Evolutionary conservation across 2,113 vertebrate genomes (phyloP), one percentile per base, ranked within the genome.

Genomic region (Rhagologus leucostigma): DNA sequence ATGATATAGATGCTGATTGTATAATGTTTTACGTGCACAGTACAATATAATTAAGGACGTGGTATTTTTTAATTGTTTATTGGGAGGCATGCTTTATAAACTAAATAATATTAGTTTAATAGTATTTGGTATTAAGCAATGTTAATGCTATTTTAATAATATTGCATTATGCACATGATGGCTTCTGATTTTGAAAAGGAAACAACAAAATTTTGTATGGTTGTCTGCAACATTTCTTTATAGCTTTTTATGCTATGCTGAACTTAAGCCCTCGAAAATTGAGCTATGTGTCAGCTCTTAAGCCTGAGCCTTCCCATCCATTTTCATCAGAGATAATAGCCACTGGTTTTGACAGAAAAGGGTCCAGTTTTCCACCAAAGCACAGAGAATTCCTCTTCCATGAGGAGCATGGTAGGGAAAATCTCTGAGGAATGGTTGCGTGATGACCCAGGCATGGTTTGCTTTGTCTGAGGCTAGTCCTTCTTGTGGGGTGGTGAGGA

Each of bases 131-230:
- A 47, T 89, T 75, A 67, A 82, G 22, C 33, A 65, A 16, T 32
- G 39, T 65, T 70, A 64, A 73, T 76, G 22, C 4, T 75, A n/a
- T 92, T 90, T 85, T 60, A 82, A 75, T 93, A 39, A 55, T 64
- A 53, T 52, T 87, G 39, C 10, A 44, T 64, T 84, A 65, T 84
- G 35, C n/a, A 27, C 68, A 30, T 49, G 32, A 68, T 84, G 24
- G 29, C 30, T 47, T 86, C 42, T 81, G 26, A 78, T 80, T 95
- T 86, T 60, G 46, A 35, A 88, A 83, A 86, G n/a, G 41, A 75
- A 90, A 52, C 12, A 44, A 39, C 26, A 74, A 8, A 14, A 80
- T 70, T 73, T 93, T 86, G 4, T 57, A 22, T 32, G 19, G 22
- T 53, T 74, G 11, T 55, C 64, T 89, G 60, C 39, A 63, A 63